Evolutionary conservation across 2,113 vertebrate genomes (phyloP), one percentile per base, ranked within the genome.

Genomic region (Ia io): DNA sequence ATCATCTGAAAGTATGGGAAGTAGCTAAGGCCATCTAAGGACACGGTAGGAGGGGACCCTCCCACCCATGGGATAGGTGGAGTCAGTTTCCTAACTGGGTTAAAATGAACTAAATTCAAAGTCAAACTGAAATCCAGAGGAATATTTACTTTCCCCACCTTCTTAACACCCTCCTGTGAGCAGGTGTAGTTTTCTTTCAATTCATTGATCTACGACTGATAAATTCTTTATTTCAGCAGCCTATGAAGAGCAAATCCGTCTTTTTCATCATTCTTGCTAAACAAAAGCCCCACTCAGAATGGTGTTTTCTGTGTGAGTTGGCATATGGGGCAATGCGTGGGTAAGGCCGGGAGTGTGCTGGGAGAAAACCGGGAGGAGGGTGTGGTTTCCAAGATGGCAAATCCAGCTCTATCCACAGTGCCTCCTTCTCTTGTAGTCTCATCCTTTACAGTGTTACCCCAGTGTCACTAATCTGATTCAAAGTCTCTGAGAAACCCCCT

Each of bases 381-480:
- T 9, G 22, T n/a, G 3, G 84, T 56, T 63, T 87, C 63, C 51
- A 69, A n/a, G 86, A 93, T 30, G 42, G 23, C 71, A 86, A 93
- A 82, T 32, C 61, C 25, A 59, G 25, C 53, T 76, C 30, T 61
- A 18, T 32, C 37, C 76, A 71, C 84, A 76, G 71, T 53, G 22
- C 65, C 59, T 42, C 84, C 77, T 86, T 89, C 37, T 96, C 78
- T 63, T 35, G 28, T 30, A 70, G 70, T 77, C 69, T 84, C 47
- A 18, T 25, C 65, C 56, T 93, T 97, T 69, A 59, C 9, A 30
- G 87, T 94, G 32, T 59, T 80, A 90, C 69, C 42, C 90, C 32
- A 47, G 32, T 88, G 88, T 79, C 70, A 96, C 96, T 97, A 96
- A 97, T 96, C 90, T 84, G 93, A 91, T 95, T 95, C 91, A 94